Base-by-base conservation (phyloP, 2,797 vertebrate species). In the Takifugu ocellatus region DNA sequence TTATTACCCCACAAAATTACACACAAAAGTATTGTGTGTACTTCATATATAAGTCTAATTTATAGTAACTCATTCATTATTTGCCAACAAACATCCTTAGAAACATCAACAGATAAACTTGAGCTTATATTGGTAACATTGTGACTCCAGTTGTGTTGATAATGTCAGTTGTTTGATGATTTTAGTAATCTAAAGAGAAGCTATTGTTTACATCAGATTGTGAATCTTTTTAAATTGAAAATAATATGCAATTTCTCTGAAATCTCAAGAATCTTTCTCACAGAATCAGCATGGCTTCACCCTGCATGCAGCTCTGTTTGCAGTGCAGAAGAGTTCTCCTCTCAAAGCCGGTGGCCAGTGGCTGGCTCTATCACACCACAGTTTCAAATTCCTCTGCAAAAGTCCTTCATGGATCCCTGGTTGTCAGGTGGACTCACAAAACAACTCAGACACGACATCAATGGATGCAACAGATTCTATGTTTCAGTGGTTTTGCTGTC, bases 241-340 rank as follows among this genome's bases (percentile, higher is more conserved):
- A 39, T 39, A 39, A 39, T 10, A 33, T 33, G 31, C 31, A 10
- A 26, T 46, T 6, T 24, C 17, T 48, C 17, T 11, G 2, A 48
- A 48, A 25, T 25, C 21, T 11, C 25, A 2, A 2, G 8, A 46
- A 6, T 63, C 6, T 33, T 54, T 21, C 31, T 42, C 56, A 12
- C 69, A 86, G 81, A 56, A 49, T 68, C 2, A 0, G 5, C 47
- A 91, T 90, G 89, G 72, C 82, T 26, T 78, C 69, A 9, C 48
- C 59, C 14, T 77, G 57, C 56, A 74, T 75, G 51, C 67, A 68
- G 61, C 47, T 87, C 17, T 88, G 87, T 69, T 77, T 78, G 49
- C 82, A 68, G 73, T 83, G 82, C 74, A 68, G 68, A 63, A n/a
- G 59, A 59, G 42, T 78, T 55, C 63, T 89, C 42, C 53, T 39